These are phyloP conservation scores for Ladona fulva DNA, from an alignment of 1,140 invertebrate species.

Conservation along the genomic window DNA sequence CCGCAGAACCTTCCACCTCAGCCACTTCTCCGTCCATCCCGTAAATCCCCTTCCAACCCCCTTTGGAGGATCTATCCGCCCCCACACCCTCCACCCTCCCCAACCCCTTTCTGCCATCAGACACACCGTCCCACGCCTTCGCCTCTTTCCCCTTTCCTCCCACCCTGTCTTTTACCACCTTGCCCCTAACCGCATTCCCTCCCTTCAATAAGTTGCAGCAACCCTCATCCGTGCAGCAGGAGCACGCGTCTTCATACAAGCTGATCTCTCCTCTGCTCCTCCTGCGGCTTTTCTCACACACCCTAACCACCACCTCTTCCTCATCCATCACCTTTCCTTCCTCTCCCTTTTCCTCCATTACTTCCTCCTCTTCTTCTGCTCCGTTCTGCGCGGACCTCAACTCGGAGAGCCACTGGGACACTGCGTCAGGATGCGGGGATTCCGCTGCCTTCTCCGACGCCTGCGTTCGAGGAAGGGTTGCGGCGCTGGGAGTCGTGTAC, in stretches of 20 bases:
- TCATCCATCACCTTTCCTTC: not conserved
- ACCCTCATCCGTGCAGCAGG: not conserved
- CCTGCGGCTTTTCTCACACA: not conserved
- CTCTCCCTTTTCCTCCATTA: not conserved
- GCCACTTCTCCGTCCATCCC: not conserved
- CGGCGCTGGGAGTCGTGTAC: not conserved
- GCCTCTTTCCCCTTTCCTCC: not conserved
- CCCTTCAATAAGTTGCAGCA: not conserved
- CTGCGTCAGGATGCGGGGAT: not conserved
- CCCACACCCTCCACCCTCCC: too few relatives aligned
- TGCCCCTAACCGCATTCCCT: not conserved
- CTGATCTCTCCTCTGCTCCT: not conserved
- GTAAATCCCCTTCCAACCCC: not conserved
- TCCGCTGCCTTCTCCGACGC: not conserved
- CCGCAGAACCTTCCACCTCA: not conserved
- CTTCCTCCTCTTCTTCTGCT: not conserved
- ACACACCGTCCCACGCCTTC: too few relatives aligned
- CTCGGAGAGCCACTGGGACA: not conserved
- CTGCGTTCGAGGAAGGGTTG: not conserved
- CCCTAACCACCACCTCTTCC: not conserved
- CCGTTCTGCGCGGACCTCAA: not conserved
- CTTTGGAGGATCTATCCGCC: not conserved
- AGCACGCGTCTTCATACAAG: not conserved
- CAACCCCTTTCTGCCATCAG: too few relatives aligned
- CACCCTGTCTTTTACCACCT: not conserved